These are phyloP conservation scores for Pteria penguin DNA, from an alignment of 2,888 invertebrate species.

Conservation along the genomic window DNA sequence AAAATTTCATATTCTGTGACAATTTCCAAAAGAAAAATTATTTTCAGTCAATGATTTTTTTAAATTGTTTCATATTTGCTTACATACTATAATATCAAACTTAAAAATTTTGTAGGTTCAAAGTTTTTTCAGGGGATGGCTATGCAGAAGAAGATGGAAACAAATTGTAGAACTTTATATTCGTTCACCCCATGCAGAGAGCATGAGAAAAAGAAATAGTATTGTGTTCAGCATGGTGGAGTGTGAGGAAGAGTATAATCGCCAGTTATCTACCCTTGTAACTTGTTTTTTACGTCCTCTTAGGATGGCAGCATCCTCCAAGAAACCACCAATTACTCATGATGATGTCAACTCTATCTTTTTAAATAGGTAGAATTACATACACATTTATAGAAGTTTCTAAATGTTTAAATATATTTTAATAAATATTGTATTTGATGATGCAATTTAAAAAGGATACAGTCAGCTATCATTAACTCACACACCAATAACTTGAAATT, in stretches of 20 bases:
- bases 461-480: too few relatives aligned
- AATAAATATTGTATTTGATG: too few relatives aligned
- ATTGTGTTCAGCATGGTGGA: constrained; percentile 88
- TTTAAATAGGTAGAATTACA: constrained; percentile 86
- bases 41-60: too few relatives aligned
- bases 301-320: constrained; percentile 96
- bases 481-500: too few relatives aligned
- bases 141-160: constrained; percentile 94
- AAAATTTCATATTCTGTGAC: too few relatives aligned
- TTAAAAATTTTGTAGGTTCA: constrained; percentile 83
- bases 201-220: constrained; percentile 95
- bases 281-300: constrained; percentile 91
- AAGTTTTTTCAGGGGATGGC: constrained; percentile 96
- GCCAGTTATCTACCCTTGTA: constrained; percentile 91
- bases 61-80: too few relatives aligned
- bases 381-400: too few relatives aligned
- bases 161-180: constrained; percentile 97
- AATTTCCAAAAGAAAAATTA: too few relatives aligned
- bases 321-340: constrained; percentile 94
- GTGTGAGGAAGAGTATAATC: constrained; percentile 94
- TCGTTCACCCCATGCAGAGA: constrained; percentile 95
- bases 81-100: too few relatives aligned
- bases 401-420: too few relatives aligned
- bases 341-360: constrained; percentile 97
- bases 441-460: too few relatives aligned